A percentile compares a stretch with the other conserved stretches of the same genome.
Conservation (phyloP, 2,797 vertebrate genomes). For the Pteronotus mesoamericanus region DNA sequence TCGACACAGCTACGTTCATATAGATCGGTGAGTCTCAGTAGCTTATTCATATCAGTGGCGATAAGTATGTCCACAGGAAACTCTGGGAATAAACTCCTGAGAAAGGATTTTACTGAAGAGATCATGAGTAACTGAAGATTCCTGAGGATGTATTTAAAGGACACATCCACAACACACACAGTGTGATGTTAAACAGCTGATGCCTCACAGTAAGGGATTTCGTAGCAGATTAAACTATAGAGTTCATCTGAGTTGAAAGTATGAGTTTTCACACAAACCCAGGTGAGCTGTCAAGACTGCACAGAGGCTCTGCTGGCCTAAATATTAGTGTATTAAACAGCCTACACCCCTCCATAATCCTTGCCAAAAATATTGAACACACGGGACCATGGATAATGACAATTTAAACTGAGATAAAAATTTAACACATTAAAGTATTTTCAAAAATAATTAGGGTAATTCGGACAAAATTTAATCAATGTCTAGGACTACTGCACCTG, state of each 20-base stretch:
- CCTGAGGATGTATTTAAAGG: not conserved
- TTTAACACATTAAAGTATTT: not conserved
- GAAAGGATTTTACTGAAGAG: not conserved
- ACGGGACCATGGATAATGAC: not conserved
- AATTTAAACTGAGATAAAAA: not conserved
- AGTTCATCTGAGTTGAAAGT: not conserved
- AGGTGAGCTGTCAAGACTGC: not conserved
- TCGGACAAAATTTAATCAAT: not conserved
- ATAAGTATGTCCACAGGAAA: not conserved
- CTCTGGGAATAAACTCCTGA: not conserved
- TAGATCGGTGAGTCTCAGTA: not conserved
- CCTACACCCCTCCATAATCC: rapidly evolving
- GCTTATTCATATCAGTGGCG: not conserved
- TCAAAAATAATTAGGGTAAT: not conserved
- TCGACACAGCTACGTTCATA: not conserved
- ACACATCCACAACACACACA: not conserved
- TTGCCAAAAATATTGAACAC: not conserved
- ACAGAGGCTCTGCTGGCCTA: not conserved
- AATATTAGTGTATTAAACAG: not conserved
- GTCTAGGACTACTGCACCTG: not conserved
- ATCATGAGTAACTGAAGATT: not conserved
- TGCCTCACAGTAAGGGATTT: not conserved
- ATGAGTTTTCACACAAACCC: not conserved
- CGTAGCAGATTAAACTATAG: not conserved
- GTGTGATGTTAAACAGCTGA: not conserved